Percentiles rank a stretch among this genome's conserved stretches.
Conservation (phyloP, 2,113 vertebrate genomes). For the Hyaena hyaena region DNA sequence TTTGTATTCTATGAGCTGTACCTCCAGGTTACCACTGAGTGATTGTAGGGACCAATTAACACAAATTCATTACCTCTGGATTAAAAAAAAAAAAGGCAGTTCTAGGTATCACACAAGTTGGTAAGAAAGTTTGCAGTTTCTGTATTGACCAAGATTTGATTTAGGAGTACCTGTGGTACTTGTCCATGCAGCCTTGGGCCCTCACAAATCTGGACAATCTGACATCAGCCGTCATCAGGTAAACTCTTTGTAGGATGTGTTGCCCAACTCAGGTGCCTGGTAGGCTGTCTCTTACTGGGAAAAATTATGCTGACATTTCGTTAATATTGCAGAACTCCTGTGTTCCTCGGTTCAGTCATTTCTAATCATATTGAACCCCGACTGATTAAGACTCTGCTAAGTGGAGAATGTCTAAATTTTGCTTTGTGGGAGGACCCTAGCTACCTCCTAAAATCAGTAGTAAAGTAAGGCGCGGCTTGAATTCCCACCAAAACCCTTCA, state of each 20-base stretch:
- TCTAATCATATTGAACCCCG: constrained; percentile 30
- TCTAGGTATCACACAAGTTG: background rate
- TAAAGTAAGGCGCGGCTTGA: background rate
- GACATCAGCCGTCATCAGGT: background rate
- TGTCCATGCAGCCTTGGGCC: background rate
- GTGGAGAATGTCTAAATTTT: background rate
- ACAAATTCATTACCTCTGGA: background rate
- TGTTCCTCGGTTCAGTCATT: constrained; percentile 18
- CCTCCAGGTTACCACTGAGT: background rate
- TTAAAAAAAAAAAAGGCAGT: background rate
- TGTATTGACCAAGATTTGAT: background rate
- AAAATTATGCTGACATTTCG: constrained; percentile 30
- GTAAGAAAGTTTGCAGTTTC: constrained; percentile 19
- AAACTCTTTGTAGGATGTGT: constrained; percentile 1
- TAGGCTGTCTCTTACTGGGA: background rate
- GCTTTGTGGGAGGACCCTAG: background rate
- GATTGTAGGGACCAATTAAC: background rate
- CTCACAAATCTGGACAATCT: background rate
- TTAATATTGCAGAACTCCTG: background rate
- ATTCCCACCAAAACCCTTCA: background rate
- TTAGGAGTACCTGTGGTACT: background rate
- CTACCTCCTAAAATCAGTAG: background rate
- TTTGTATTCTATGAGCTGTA: background rate
- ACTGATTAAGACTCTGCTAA: background rate
- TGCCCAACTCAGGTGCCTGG: background rate